These are phyloP conservation scores for Chascanopsetta lugubris DNA, from an alignment of 2,113 vertebrate species.

Conservation along the genomic window DNA sequence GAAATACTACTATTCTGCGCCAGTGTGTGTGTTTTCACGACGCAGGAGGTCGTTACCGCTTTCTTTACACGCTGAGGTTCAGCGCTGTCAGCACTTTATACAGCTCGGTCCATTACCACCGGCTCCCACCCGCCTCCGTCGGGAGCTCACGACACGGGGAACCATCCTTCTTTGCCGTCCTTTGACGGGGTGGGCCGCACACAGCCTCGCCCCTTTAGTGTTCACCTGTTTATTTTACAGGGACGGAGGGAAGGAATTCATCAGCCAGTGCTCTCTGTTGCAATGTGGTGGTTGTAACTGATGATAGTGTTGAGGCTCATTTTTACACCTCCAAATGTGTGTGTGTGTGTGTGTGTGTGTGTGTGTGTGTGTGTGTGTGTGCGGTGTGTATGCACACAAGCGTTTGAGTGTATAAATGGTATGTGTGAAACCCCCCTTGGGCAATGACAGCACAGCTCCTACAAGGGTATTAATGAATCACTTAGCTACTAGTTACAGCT, in stretches of 20 bases:
- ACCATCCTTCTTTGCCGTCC: constrained; percentile 58
- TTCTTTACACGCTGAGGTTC: too few species aligned
- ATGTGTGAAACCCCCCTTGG: constrained; percentile 45
- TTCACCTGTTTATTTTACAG: constrained; percentile 65
- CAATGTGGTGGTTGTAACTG: constrained; percentile 61
- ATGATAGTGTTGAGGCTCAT: constrained; percentile 74
- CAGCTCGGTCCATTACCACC: too few species aligned
- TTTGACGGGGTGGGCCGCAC: constrained; percentile 42
- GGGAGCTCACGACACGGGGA: constrained; percentile 34
- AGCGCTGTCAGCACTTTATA: too few species aligned
- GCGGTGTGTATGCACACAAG: constrained; percentile 30
- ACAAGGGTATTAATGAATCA: constrained; percentile 68
- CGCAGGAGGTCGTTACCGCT: too few species aligned
- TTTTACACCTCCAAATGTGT: constrained; percentile 59
- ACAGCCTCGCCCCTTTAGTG: constrained; percentile 53
- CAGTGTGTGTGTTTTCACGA: too few species aligned
- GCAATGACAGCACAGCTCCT: constrained; percentile 53
- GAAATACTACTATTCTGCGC: too few species aligned
- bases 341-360: constrained; percentile 20
- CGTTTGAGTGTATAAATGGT: constrained; percentile 29
- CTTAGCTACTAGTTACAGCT: constrained; percentile 67
- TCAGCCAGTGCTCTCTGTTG: constrained; percentile 50
- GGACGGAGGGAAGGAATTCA: constrained; percentile 64
- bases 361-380: constrained; percentile 13
- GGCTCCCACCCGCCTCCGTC: too few species aligned